Base-by-base conservation (phyloP, 2,888 invertebrate species). In the Digitonthophagus gazella region DNA sequence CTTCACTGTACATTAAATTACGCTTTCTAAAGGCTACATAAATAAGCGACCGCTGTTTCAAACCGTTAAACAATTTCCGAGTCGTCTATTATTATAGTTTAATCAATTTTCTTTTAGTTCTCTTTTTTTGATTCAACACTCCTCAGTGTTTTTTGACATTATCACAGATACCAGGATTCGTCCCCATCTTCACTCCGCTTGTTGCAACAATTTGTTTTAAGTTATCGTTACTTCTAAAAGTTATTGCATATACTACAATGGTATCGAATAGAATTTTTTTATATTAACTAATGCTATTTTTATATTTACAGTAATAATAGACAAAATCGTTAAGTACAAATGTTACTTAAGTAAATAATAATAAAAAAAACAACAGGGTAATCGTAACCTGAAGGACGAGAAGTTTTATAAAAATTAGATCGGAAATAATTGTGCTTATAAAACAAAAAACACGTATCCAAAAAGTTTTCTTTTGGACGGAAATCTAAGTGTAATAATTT, bases 251-350 rank as follows among this genome's bases (percentile, higher is more conserved):
- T 16, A 15, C 16, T 57, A 57, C 16, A 16, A 44, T 44, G 28
- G 28, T 44, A 44, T 44, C 28, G 28, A 44, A 44, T 44, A 44
- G 28, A 44, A 6, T 15, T n/a, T 57, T 57, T 57, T n/a, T n/a
- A n/a, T 57, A 5, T 57, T 5, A 57, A 61, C 5, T 61, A 18
- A 18, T 61, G 11, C 61, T n/a, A 61, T 18, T 16, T 19, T 16
- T 61, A 61, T 61, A 57, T 16, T 16, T 58, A 16, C 15, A 58
- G 14, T 58, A 61, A 61, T n/a, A 19, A 20, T 15, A 61, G 15
- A 19, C 15, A 61, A 61, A 61, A 61, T n/a, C 6, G 28, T 44
- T 44, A 44, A 44, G 28, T 44, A 44, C 28, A 44, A 44, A 44
- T 44, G 28, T 44, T 57, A 57, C 57, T 57, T 58, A 58, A 58